Conservation (phyloP, 1,140 invertebrate genomes). For the Trichomalopsis sarcophagae region DNA sequence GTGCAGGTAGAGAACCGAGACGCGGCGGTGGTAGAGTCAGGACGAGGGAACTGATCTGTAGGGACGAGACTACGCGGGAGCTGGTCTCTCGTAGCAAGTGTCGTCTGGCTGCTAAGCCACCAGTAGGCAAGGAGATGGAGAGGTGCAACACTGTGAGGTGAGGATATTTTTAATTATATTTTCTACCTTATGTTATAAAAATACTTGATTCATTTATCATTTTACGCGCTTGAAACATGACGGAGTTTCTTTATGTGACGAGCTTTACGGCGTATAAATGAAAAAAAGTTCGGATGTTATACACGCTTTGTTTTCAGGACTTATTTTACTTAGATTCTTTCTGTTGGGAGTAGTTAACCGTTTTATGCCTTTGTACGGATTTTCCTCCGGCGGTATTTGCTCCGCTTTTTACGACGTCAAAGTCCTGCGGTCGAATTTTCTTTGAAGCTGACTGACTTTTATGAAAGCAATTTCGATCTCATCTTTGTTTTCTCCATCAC, state of each 20-base stretch:
- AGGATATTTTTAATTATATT: conserved; percentile 18
- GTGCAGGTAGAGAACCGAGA: conserved; percentile 73
- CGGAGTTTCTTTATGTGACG: background rate
- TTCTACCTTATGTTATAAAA: background rate
- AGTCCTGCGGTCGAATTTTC: background rate
- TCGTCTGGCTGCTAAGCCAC: conserved; percentile 70
- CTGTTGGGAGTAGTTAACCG: background rate
- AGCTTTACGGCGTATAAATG: background rate
- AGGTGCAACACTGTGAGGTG: conserved; percentile 76
- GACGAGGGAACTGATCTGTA: conserved; percentile 73
- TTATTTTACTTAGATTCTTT: conserved; percentile 1
- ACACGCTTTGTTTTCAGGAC: too few relatives aligned
- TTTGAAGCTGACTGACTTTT: too few relatives aligned
- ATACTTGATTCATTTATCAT: background rate
- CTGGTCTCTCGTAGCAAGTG: conserved; percentile 74
- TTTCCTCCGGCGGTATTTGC: background rate
- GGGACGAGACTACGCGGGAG: conserved; percentile 72
- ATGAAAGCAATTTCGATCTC: too few relatives aligned
- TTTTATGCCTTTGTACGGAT: background rate
- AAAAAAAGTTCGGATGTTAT: background rate
- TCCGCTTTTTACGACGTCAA: background rate
- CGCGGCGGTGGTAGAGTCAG: conserved; percentile 72
- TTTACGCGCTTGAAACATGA: background rate
- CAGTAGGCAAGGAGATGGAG: conserved; percentile 60
- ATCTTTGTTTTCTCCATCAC: too few relatives aligned